Evolutionary conservation across 92 coral and sea anemone genomes (phyloP), one percentile per base, ranked within the genome.

Genomic region (Bergia puertoricense): DNA sequence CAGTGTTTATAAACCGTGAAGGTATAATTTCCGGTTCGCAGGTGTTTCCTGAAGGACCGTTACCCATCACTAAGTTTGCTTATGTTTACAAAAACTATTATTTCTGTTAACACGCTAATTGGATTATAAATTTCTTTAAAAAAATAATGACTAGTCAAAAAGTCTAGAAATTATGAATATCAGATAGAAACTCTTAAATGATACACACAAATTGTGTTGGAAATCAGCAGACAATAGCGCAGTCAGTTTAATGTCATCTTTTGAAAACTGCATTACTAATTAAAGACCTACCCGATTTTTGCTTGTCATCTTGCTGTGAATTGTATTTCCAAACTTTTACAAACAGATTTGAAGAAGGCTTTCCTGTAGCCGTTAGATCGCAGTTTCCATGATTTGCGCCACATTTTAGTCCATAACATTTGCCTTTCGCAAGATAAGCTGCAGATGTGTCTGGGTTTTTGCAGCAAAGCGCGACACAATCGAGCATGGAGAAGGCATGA

Each of bases 401-500:
- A 40, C 94, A 92, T 7, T 65, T 67, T 37, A 92, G 30, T 10
- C 92, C 94, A 50, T 72, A 82, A 77, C 94, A 92, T 44, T 75
- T 87, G 57, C 57, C 86, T 18, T 89, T 67, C 45, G 92, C 85
- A 39, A 84, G 80, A 76, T 89, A 92, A 39, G 88, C 92, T 8
- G 90, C 66, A 37, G 94, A 85, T 39, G 89, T 71, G 37, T 86
- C 57, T 74, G 88, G 79, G 16, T 67, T 81, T 4, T 87, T 81
- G 85, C 94, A 92, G 39, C 90, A 89, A 68, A 89, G 50, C 39
- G 86, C 71, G 40, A 92, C 88, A 67, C 94, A 92, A 8, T 92
- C 92, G 18, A 45, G 76, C 36, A 92, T 51, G 22, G 90, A 81
- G 48, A 83, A 37, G 14, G 85, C 92, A 51, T 81, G 90, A 48